These are phyloP conservation scores for Streptopelia turtur DNA, from an alignment of 2,797 vertebrate species.

Conservation along the genomic window DNA sequence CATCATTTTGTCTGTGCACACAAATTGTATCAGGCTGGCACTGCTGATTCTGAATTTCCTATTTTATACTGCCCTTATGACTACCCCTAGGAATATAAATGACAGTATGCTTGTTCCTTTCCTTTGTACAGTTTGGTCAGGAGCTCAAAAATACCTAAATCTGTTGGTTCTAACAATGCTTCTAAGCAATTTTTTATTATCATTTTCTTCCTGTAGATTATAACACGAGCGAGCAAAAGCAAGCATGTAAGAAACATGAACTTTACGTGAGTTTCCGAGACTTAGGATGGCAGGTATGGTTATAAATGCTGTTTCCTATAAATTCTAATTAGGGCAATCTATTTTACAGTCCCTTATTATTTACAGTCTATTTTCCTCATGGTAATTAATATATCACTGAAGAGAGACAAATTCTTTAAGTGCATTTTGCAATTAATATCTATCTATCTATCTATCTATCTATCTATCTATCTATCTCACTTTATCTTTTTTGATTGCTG, in stretches of 20 bases:
- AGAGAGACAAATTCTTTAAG: background rate
- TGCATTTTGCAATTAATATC: background rate
- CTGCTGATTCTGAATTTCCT: background rate
- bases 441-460: background rate
- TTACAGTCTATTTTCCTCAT: background rate
- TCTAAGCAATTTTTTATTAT: background rate
- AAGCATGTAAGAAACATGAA: constrained; percentile 99
- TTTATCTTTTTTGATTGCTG: background rate
- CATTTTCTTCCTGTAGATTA: constrained; percentile 83
- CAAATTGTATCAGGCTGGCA: background rate
- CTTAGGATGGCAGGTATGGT: constrained; percentile 95
- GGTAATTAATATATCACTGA: background rate
- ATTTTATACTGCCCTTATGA: background rate
- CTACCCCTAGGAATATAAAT: background rate
- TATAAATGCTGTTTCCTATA: background rate
- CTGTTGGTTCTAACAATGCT: background rate
- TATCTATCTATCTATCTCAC: background rate
- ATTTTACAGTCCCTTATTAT: background rate
- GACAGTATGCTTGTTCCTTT: background rate
- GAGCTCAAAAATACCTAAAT: background rate
- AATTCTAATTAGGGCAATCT: background rate
- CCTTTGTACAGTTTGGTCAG: background rate
- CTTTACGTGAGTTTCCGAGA: constrained; percentile 99
- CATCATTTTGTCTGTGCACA: background rate
- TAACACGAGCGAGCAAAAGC: constrained; percentile 97